phyloP scores from a whole-genome alignment of 2,797 vertebrate genomes.

The Mionectes olivaceus region DNA sequence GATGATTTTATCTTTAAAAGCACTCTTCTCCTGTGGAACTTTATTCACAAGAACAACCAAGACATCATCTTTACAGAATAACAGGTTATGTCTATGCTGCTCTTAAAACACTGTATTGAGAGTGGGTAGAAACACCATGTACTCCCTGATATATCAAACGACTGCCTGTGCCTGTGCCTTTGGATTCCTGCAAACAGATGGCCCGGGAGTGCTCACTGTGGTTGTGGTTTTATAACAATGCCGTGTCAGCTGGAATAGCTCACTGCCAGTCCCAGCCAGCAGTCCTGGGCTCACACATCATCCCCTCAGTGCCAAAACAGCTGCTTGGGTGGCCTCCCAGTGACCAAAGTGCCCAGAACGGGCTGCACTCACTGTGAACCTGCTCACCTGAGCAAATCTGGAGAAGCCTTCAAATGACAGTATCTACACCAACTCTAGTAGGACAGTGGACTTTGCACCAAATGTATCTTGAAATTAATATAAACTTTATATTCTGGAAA shows the following conservation, averaged over 20 bases:
- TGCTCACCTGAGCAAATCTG: background rate
- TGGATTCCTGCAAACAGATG: background rate
- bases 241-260: background rate
- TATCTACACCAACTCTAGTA: background rate
- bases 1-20: background rate
- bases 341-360: background rate
- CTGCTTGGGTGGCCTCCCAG: background rate
- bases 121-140: constrained; percentile 11
- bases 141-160: background rate
- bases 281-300: accelerated
- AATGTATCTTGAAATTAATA: background rate
- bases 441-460: background rate
- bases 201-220: background rate
- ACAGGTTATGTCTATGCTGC: background rate
- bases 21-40: background rate
- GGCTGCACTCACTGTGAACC: background rate
- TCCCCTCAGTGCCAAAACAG: background rate
- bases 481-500: background rate
- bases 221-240: background rate
- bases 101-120: background rate
- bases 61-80: background rate
- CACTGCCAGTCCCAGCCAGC: background rate
- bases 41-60: background rate
- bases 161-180: background rate
- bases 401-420: background rate